A percentile compares a stretch with the other conserved stretches of the same genome.
phyloP scores from a whole-genome alignment of 2,113 vertebrate species.

The rat (Rattus norvegicus) region GRCr8 NC_086032.1:31696501-31697000 shows the following conservation, averaged over 20 bases:
- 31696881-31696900: background rate
- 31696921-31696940: background rate
- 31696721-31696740: background rate
- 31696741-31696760: background rate
- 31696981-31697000: background rate
- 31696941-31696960: background rate
- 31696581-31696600: background rate
- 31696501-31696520: background rate
- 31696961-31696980: background rate
- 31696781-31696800: background rate
- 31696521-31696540: background rate
- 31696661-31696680: background rate
- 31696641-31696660: background rate
- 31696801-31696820: background rate
- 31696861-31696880: background rate
- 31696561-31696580: background rate
- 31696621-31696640: background rate
- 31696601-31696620: background rate
- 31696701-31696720: background rate
- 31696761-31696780: conserved; percentile 29
- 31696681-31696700: background rate
- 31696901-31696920: conserved; percentile 30
- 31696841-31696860: background rate
- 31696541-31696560: background rate
- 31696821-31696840: background rate